Evolutionary conservation across 2,113 vertebrate species (phyloP), one percentile per base, ranked within the genome.

Genomic region (Mixornis gularis): DNA sequence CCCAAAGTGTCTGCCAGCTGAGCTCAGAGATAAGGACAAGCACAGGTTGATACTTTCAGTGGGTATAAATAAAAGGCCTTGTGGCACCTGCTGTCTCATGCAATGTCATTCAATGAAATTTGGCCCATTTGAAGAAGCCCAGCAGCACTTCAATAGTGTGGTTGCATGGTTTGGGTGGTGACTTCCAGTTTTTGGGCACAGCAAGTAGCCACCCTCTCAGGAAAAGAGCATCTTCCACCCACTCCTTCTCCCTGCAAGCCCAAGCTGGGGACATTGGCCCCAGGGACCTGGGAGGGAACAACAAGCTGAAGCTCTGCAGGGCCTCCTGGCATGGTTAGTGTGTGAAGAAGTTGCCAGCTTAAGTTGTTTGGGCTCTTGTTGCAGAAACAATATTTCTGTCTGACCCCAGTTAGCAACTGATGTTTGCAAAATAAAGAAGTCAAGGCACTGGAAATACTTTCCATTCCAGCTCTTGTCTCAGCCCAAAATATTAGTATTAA

Each of bases 391-490:
- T 96, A 89, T 96, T 96, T 96, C 95, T 95, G 91, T 96, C 96
- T 95, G 95, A 95, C 89, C 94, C 93, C 91, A 80, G 94, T 91
- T 96, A 95, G 96, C 94, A 96, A 95, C 94, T 96, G 91, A 96
- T 96, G 96, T 96, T 96, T 96, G 95, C 94, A 95, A 96, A 96
- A 96, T 96, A 96, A 92, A 96, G 94, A 96, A 96, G 95, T 91
- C 95, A 94, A 96, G 90, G 91, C 95, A 79, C 87, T 96, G 91
- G 91, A 96, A 96, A 96, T 96, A 94, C 81, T 96, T 96, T 96
- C 96, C 91, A 94, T 95, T 96, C 96, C 87, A 15, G 0, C 87
- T 90, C 94, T 92, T 77, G 94, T 96, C 93, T 90, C 94, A 85
- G 95, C 89, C 79, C 81, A 96, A 94, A 96, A 96, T 96, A 95